These are phyloP conservation scores for Trochalopteron elliotii DNA, from an alignment of 2,113 vertebrate genomes.

Conservation along the genomic window DNA sequence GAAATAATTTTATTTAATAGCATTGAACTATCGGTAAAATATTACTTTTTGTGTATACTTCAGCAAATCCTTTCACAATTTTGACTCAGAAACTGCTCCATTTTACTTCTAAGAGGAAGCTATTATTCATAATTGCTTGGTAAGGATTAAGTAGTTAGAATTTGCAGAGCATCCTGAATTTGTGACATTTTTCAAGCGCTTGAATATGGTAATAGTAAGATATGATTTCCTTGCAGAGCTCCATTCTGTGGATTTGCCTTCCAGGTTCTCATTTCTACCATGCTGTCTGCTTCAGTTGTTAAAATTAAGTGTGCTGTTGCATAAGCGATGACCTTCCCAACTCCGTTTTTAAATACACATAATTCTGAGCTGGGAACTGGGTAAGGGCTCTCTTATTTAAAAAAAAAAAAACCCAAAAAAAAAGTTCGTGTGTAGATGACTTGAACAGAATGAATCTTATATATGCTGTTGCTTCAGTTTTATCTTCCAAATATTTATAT, in stretches of 20 bases:
- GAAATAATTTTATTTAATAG: background rate
- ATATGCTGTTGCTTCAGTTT: background rate
- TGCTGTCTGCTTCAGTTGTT: background rate
- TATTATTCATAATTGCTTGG: background rate
- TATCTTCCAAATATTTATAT: background rate
- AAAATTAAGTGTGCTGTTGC: background rate
- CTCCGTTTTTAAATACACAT: background rate
- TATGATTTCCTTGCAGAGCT: background rate
- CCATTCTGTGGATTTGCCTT: background rate
- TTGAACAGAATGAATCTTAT: background rate
- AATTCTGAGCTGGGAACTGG: background rate
- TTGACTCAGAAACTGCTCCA: background rate
- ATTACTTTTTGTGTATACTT: background rate
- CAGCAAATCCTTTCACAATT: background rate
- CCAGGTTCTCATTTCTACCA: background rate
- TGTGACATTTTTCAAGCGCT: background rate
- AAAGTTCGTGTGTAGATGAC: fast-evolving
- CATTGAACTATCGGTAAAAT: background rate
- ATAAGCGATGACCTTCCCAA: background rate
- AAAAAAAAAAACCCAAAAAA: too few species aligned
- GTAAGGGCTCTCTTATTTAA: background rate
- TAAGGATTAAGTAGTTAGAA: background rate
- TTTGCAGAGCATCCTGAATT: background rate
- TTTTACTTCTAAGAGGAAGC: background rate
- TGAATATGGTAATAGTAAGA: background rate